phyloP scores from a whole-genome alignment of 2,797 vertebrate genomes.

The Euphonia xanthogaster region DNA sequence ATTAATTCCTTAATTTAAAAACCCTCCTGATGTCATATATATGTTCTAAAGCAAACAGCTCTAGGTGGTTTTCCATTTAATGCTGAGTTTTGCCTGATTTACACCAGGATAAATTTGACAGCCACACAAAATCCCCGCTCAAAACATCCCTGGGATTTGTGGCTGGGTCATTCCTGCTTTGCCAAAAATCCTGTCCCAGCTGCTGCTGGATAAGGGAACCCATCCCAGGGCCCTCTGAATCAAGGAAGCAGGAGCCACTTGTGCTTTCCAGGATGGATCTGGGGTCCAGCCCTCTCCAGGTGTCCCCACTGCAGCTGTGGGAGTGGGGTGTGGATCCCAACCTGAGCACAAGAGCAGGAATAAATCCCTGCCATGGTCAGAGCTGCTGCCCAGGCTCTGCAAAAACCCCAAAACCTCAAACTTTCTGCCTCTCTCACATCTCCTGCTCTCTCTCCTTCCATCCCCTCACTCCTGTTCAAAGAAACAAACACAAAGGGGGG shows the following conservation, averaged over 20 bases:
- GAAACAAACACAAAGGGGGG: background rate
- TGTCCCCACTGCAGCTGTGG: fast-evolving
- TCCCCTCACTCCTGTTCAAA: background rate
- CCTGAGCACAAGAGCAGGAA: background rate
- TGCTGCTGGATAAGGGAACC: background rate
- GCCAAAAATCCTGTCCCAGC: background rate
- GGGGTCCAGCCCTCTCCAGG: background rate
- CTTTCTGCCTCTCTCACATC: background rate
- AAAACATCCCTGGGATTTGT: background rate
- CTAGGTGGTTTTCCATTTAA: background rate
- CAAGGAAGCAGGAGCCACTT: background rate
- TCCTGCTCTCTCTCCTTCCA: background rate
- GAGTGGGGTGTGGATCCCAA: background rate
- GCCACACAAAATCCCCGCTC: fast-evolving
- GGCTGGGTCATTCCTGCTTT: background rate
- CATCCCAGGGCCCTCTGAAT: background rate
- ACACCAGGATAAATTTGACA: background rate
- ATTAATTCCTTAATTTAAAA: background rate
- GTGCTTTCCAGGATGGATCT: background rate
- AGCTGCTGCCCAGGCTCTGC: background rate
- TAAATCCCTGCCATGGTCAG: fast-evolving
- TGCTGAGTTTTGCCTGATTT: background rate
- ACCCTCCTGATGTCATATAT: background rate
- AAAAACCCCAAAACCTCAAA: background rate
- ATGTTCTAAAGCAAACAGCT: background rate